These are phyloP conservation scores for Luehdorfia chinensis DNA, from an alignment of 1,140 invertebrate species.

Conservation along the genomic window DNA sequence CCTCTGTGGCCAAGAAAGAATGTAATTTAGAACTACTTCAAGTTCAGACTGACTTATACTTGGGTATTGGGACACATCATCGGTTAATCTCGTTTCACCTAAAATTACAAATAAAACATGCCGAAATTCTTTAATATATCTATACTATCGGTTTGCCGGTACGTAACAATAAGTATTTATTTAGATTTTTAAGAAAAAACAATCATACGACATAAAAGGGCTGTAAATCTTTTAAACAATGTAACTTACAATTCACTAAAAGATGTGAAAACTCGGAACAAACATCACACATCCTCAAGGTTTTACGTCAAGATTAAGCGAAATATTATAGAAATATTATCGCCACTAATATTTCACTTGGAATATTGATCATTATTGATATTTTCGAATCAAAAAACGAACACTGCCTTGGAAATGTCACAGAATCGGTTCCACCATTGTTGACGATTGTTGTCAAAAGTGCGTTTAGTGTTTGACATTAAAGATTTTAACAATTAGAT, in stretches of 20 bases:
- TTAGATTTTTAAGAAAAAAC: slow-evolving; percentile 25
- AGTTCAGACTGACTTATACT: slow-evolving; percentile 81
- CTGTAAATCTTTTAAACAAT: slow-evolving; percentile 68
- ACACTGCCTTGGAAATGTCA: slow-evolving; percentile 67
- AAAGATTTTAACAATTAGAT: not conserved
- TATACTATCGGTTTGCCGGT: not conserved
- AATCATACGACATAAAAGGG: slow-evolving; percentile 35
- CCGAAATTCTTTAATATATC: not conserved
- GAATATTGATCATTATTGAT: slow-evolving; percentile 73
- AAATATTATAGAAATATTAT: slow-evolving; percentile 71
- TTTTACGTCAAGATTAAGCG: slow-evolving; percentile 52
- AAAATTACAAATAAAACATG: slow-evolving; percentile 35
- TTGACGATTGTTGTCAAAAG: slow-evolving; percentile 75
- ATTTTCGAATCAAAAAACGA: slow-evolving; percentile 73
- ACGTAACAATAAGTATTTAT: slow-evolving; percentile 3
- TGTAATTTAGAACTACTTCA: slow-evolving; percentile 82
- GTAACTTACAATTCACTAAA: slow-evolving; percentile 85
- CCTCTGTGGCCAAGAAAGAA: slow-evolving; percentile 85
- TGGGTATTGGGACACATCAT: slow-evolving; percentile 80
- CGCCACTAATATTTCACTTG: slow-evolving; percentile 50
- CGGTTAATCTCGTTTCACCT: slow-evolving; percentile 80
- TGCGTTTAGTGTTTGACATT: slow-evolving; percentile 44
- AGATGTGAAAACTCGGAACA: slow-evolving; percentile 88
- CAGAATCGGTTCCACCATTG: slow-evolving; percentile 72
- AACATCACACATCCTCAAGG: slow-evolving; percentile 85